These are phyloP conservation scores for Condylura cristata DNA, from an alignment of 2,113 vertebrate species.

Conservation along the genomic window DNA sequence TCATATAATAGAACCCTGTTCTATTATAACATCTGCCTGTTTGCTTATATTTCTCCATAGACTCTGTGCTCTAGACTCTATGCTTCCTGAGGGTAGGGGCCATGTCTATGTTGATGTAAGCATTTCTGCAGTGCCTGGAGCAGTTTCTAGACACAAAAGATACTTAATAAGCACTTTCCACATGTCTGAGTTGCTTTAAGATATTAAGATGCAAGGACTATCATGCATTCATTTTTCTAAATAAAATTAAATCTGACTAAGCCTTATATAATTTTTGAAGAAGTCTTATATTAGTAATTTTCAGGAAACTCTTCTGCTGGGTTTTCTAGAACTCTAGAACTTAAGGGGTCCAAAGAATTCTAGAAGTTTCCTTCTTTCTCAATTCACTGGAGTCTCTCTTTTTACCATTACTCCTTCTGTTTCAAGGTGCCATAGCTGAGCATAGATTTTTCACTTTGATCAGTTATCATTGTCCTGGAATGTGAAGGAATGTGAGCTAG, in stretches of 20 bases:
- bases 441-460: background rate
- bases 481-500: background rate
- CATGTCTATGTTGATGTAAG: background rate
- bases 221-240: constrained; percentile 35
- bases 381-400: background rate
- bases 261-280: background rate
- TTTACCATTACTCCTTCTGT: background rate
- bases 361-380: background rate
- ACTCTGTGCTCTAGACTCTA: background rate
- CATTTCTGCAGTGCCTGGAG: background rate
- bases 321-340: background rate
- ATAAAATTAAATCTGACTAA: background rate
- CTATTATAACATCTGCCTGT: background rate
- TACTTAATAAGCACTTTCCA: background rate
- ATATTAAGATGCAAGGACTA: background rate
- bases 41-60: background rate
- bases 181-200: background rate
- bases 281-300: constrained; percentile 38
- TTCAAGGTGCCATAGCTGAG: background rate
- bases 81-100: background rate
- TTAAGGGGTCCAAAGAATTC: background rate
- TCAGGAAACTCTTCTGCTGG: background rate
- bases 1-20: background rate
- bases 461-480: background rate
- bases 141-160: background rate